phyloP scores from a whole-genome alignment of 2,113 vertebrate genomes.

The Megaceryle maxima region DNA sequence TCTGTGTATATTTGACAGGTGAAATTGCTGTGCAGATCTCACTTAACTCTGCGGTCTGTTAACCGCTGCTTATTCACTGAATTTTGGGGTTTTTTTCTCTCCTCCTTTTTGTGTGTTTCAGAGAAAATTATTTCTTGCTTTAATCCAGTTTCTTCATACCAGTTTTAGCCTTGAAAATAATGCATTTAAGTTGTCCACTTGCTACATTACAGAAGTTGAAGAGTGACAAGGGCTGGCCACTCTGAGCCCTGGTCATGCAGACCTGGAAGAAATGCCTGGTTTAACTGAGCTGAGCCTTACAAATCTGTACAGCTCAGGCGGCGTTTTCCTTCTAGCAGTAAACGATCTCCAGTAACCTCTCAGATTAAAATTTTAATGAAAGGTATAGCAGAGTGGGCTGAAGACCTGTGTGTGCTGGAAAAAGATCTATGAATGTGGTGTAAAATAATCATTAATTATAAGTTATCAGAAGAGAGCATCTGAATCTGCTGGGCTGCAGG shows the following conservation, averaged over 20 bases:
- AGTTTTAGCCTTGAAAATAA: not conserved
- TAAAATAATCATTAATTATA: not conserved
- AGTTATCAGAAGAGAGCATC: not conserved
- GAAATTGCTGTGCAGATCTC: not conserved
- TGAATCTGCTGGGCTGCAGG: not conserved
- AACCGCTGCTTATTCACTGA: not conserved
- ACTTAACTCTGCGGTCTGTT: not conserved
- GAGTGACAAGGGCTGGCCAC: not conserved
- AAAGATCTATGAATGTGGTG: not conserved
- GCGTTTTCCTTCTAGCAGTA: not conserved
- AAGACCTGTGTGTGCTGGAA: not conserved
- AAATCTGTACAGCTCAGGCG: fast-evolving
- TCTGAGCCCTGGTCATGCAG: not conserved
- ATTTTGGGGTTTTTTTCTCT: not conserved
- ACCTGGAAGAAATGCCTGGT: too few species aligned
- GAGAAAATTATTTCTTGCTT: not conserved
- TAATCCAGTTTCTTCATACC: not conserved
- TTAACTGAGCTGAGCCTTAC: not conserved
- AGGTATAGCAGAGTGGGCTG: not conserved
- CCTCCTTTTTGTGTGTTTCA: not conserved
- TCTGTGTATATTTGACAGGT: not conserved
- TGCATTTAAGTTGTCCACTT: not conserved
- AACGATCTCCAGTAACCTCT: not conserved
- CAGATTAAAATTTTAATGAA: not conserved
- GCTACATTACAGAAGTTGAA: not conserved